Conservation (phyloP, 2,113 vertebrate species). For the Paradisaea rubra region DNA sequence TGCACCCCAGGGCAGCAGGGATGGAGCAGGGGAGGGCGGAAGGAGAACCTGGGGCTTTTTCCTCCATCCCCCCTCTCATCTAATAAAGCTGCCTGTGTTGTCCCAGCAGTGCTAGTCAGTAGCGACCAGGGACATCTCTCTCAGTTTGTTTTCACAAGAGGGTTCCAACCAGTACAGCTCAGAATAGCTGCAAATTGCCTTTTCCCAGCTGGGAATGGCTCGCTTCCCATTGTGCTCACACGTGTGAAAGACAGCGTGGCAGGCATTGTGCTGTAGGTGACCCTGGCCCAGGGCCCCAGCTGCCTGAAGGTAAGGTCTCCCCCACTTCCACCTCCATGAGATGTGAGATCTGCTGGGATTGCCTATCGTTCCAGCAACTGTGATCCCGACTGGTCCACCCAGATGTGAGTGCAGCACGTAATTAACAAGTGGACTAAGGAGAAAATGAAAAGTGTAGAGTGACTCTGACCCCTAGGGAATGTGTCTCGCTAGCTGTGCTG, state of each 20-base stretch:
- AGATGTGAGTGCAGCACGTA: not conserved
- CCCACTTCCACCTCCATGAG: not conserved
- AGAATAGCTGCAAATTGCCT: not conserved
- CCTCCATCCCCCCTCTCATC: not conserved
- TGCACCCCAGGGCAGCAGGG: not conserved
- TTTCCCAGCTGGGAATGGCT: not conserved
- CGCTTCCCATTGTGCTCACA: not conserved
- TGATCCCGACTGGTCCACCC: accelerated
- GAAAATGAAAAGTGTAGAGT: not conserved
- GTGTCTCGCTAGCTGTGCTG: not conserved
- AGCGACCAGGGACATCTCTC: not conserved
- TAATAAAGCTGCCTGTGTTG: not conserved
- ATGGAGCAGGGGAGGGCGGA: accelerated
- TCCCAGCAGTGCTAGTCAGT: not conserved
- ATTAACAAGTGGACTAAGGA: not conserved
- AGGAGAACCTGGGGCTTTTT: not conserved
- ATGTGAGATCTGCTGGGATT: not conserved
- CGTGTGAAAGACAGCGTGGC: accelerated
- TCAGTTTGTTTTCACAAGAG: not conserved
- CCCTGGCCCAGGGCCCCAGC: not conserved
- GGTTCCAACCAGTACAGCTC: not conserved
- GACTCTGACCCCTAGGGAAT: not conserved
- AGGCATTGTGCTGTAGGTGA: not conserved
- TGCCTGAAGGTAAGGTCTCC: not conserved
- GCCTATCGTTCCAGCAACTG: accelerated